Base-by-base conservation (phyloP, 2,797 vertebrate genomes). In the Oreochromis grahami region DNA sequence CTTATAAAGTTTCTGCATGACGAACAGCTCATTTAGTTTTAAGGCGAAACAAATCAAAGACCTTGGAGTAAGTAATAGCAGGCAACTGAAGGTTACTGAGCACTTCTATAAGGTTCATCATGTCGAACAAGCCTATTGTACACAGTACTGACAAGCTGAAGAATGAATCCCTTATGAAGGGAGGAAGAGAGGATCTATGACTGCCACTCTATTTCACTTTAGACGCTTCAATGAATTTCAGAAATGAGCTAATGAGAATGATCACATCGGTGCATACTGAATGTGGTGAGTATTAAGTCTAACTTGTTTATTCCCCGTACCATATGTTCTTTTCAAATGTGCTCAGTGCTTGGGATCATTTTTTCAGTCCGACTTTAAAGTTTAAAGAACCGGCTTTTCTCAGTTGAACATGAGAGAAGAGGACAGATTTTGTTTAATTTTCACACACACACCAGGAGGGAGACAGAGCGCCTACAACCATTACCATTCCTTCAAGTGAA, bases 181-280 rank as follows among this genome's bases (percentile, higher is more conserved):
- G 11, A 82, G 50, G 26, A 29, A 68, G n/a, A 6, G 7, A 60
- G 38, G 7, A 74, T 51, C 21, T 53, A 55, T 88, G 52, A 89
- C 50, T 84, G 83, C 45, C 29, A 76, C 3, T 52, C 32, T 65
- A 74, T 38, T 89, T 53, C 65, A 68, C n/a, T 60, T 70, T 55
- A 43, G 70, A 88, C 63, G 53, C 21, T 81, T 89, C 51, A 53
- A 7, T 85, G 53, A 83, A 68, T 86, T 90, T 74, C n/a, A 88
- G 43, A 80, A 84, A 80, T 72, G 14, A 87, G 82, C 72, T 82
- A 80, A 88, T 51, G 19, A 24, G 26, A 82, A 48, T 48, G 15
- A 83, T 29, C 48, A 78, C 11, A 15, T 60, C 17, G 26, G 43
- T 41, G 76, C 6, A 65, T 43, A 72, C 58, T 36, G 34, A 41